Percentiles rank a stretch among this genome's conserved stretches.
Evolutionary conservation across 1,140 invertebrate genomes (phyloP).

Genomic region (Chironomus striatipennis): DNA sequence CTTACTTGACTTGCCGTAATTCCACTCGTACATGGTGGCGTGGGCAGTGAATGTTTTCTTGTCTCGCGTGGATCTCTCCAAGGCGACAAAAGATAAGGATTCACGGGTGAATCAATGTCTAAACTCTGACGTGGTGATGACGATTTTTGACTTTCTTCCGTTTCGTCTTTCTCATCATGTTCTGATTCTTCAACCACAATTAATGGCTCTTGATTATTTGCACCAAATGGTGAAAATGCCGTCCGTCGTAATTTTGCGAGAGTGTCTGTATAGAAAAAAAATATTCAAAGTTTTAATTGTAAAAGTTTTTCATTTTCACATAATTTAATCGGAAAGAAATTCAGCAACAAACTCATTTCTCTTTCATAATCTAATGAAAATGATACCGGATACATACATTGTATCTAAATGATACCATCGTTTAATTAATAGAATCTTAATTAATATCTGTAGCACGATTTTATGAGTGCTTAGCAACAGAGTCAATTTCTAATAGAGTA

Average conservation of each 20-base stretch:
- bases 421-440: too few relatives aligned
- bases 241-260: slow-evolving; percentile 40
- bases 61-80: slow-evolving; percentile 57
- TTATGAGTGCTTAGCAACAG: too few relatives aligned
- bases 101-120: slow-evolving; percentile 65
- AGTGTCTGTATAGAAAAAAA: slow-evolving; percentile 32
- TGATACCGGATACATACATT: too few relatives aligned
- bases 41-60: slow-evolving; percentile 71
- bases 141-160: slow-evolving; percentile 39
- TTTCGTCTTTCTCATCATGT: slow-evolving; percentile 54
- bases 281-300: slow-evolving; percentile 11
- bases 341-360: too few relatives aligned
- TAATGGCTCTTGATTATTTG: slow-evolving; percentile 51
- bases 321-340: too few relatives aligned
- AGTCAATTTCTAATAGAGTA: too few relatives aligned
- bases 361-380: too few relatives aligned
- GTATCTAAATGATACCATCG: too few relatives aligned
- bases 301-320: too few relatives aligned
- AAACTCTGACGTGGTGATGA: slow-evolving; percentile 49
- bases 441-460: too few relatives aligned
- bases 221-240: slow-evolving; percentile 41
- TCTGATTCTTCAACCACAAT: slow-evolving; percentile 72
- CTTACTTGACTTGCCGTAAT: slow-evolving; percentile 77
- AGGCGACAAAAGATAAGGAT: slow-evolving; percentile 69
- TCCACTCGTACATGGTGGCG: slow-evolving; percentile 69